These are phyloP conservation scores for Phenacoccus solenopsis DNA, from an alignment of 1,140 invertebrate species.

Conservation along the genomic window DNA sequence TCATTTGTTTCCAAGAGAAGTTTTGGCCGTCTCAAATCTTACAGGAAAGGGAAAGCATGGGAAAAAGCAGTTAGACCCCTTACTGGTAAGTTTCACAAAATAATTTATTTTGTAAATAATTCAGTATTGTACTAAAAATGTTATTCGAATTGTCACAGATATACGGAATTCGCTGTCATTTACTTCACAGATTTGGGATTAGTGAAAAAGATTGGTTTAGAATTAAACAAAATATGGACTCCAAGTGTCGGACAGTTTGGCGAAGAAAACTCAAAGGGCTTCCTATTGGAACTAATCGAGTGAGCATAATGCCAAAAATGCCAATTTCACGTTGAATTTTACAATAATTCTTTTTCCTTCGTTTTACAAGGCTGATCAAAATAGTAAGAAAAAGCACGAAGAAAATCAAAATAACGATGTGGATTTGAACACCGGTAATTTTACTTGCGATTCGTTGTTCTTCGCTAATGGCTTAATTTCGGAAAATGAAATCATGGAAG, in stretches of 20 bases:
- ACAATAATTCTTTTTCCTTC: not conserved
- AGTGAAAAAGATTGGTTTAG: conserved; percentile 40
- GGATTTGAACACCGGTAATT: not conserved
- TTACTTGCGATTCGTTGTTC: not conserved
- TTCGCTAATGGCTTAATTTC: not conserved
- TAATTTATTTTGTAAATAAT: no score
- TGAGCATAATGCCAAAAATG: conserved; percentile 19
- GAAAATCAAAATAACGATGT: not conserved
- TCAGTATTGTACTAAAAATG: not conserved
- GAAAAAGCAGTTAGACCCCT: conserved; percentile 42
- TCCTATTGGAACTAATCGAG: conserved; percentile 27
- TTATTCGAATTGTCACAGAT: conserved; percentile 29
- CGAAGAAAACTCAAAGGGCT: conserved; percentile 29
- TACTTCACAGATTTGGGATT: conserved; percentile 39
- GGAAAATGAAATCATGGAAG: conserved; percentile 7
- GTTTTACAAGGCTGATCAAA: not conserved
- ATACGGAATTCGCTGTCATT: conserved; percentile 41
- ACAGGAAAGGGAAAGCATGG: conserved; percentile 41
- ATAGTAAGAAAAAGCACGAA: not conserved
- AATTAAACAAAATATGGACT: conserved; percentile 44
- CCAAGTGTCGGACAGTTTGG: conserved; percentile 42
- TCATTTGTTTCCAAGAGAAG: conserved; percentile 41
- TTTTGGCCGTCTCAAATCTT: conserved; percentile 40
- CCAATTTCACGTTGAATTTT: not conserved
- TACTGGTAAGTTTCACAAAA: conserved; percentile 33